Evolutionary conservation across 2,113 vertebrate genomes (phyloP).

Genomic region (Propithecus coquereli): DNA sequence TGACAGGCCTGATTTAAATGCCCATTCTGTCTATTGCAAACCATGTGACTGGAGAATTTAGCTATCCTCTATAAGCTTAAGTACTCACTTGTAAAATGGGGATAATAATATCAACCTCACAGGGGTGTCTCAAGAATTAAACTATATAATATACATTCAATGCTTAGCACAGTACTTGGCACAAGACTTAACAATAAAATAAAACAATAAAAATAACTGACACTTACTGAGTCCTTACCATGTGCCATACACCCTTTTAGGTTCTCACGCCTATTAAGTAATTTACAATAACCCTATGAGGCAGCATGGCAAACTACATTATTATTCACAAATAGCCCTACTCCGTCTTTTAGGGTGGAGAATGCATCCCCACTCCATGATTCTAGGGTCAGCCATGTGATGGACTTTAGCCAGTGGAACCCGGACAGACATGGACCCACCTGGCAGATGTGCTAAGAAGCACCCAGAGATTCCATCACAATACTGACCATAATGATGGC

Average conservation of each 20-base stretch:
- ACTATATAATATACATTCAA: background rate
- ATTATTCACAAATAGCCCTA: background rate
- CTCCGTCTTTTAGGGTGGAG: background rate
- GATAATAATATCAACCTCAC: background rate
- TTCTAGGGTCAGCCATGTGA: background rate
- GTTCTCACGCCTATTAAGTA: background rate
- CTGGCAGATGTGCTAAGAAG: background rate
- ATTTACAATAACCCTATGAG: background rate
- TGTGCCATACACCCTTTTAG: background rate
- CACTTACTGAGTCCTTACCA: background rate
- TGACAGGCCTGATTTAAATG: background rate
- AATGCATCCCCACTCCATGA: background rate
- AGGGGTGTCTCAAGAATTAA: background rate
- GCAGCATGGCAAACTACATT: background rate
- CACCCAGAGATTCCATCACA: background rate
- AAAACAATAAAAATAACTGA: background rate
- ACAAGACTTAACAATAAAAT: background rate
- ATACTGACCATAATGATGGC: background rate
- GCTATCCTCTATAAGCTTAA: background rate
- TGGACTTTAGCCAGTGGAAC: background rate
- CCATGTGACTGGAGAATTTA: background rate
- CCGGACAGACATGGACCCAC: background rate
- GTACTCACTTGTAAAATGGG: background rate
- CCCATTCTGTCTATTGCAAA: background rate
- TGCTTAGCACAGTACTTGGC: background rate